These are phyloP conservation scores for Tenthredo notha DNA, from an alignment of 2,888 invertebrate species.

Conservation along the genomic window DNA sequence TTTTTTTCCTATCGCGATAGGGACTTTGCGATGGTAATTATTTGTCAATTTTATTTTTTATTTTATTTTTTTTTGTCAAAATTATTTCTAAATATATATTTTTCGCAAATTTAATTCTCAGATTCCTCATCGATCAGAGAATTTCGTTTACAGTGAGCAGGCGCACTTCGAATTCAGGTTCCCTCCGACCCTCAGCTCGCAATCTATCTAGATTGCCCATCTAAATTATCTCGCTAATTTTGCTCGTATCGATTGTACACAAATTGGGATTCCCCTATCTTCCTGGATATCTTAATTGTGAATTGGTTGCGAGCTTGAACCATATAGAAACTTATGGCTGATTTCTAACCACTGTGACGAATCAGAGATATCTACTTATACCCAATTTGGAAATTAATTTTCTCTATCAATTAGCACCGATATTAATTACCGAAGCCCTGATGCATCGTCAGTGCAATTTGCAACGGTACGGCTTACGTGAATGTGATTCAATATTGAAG, in stretches of 20 bases:
- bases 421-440: neutral
- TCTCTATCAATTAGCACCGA: neutral
- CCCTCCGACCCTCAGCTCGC: slow-evolving; percentile 9
- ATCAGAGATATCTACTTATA: neutral
- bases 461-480: neutral
- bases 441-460: neutral
- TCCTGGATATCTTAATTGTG: slow-evolving; percentile 67
- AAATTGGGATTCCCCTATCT: slow-evolving; percentile 68
- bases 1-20: too few relatives aligned
- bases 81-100: neutral
- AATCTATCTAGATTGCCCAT: slow-evolving; percentile 66
- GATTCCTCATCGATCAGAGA: neutral
- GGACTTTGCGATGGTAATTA: too few relatives aligned
- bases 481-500: neutral
- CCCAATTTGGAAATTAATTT: slow-evolving; percentile 26
- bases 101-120: neutral
- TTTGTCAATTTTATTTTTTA: too few relatives aligned
- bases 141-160: slow-evolving; percentile 21
- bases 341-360: neutral
- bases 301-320: slow-evolving; percentile 58
- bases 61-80: neutral
- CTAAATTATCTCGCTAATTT: slow-evolving; percentile 73
- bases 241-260: slow-evolving; percentile 68
- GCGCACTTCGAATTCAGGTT: slow-evolving; percentile 1
- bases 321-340: slow-evolving; percentile 19